Conservation (phyloP, 2,888 invertebrate genomes). For the Octonoba sinensis region DNA sequence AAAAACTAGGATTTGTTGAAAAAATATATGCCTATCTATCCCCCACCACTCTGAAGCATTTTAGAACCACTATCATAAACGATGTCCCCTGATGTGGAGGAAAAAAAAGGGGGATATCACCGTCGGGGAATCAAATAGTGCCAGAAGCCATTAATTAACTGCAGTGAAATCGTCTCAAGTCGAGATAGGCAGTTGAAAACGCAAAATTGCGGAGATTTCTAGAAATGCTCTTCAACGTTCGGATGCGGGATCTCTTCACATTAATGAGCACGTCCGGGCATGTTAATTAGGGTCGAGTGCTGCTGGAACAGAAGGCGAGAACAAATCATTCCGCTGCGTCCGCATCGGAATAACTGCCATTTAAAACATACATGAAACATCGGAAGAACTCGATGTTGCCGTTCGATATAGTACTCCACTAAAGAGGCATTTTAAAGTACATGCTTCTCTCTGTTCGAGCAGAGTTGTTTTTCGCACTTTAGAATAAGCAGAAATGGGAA, state of each 20-base stretch:
- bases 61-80: too few relatives aligned
- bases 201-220: slow-evolving; percentile 16
- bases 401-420: too few relatives aligned
- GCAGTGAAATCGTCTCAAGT: slow-evolving; percentile 17
- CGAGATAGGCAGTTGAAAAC: slow-evolving; percentile 31
- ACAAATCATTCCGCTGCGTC: slow-evolving; percentile 19
- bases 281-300: slow-evolving; percentile 61
- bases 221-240: slow-evolving; percentile 8
- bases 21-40: too few relatives aligned
- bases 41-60: too few relatives aligned
- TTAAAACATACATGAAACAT: slow-evolving; percentile 15
- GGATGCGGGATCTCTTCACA: slow-evolving; percentile 29
- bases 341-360: slow-evolving; percentile 25
- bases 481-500: too few relatives aligned
- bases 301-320: slow-evolving; percentile 15
- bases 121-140: slow-evolving; percentile 10
- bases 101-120: not conserved
- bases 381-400: slow-evolving; percentile 3
- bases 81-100: not conserved
- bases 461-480: too few relatives aligned
- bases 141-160: slow-evolving; percentile 18
- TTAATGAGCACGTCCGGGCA: slow-evolving; percentile 36
- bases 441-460: not conserved
- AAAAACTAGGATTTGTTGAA: not conserved
- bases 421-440: too few relatives aligned